A percentile compares a stretch with the other conserved stretches of the same genome.
Evolutionary conservation across 2,888 invertebrate genomes (phyloP).

Genomic region (Caenorhabditis wallacei): DNA sequence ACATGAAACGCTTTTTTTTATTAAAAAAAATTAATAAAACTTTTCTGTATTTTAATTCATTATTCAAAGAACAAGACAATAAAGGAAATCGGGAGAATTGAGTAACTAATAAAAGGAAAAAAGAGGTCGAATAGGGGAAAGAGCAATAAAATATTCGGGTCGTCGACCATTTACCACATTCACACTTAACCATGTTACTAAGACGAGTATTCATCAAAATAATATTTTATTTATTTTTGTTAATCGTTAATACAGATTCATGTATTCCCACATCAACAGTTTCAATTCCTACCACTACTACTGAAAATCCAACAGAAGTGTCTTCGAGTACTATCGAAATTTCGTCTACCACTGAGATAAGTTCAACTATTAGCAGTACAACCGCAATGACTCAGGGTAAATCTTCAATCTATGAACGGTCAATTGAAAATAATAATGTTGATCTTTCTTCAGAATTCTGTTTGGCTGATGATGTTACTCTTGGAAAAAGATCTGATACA

Average conservation of each 20-base stretch:
- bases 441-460: background rate
- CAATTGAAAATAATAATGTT: too few relatives aligned
- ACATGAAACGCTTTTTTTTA: too few relatives aligned
- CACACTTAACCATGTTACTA: background rate
- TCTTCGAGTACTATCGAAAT: too few relatives aligned
- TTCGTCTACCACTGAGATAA: background rate
- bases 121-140: background rate
- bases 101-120: background rate
- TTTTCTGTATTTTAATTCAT: too few relatives aligned
- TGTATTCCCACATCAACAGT: background rate
- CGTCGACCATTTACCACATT: background rate
- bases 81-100: too few relatives aligned
- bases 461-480: background rate
- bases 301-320: too few relatives aligned
- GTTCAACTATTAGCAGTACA: background rate
- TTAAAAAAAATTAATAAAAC: too few relatives aligned
- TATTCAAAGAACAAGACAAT: too few relatives aligned
- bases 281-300: background rate
- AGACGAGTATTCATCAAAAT: background rate
- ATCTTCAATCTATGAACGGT: too few relatives aligned
- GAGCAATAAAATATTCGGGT: background rate
- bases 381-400: too few relatives aligned
- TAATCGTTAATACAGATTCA: background rate
- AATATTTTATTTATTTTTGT: background rate
- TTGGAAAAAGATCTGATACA: background rate